Base-by-base conservation (phyloP, 2,113 vertebrate genomes). In the Psittacula cyanocephala region DNA sequence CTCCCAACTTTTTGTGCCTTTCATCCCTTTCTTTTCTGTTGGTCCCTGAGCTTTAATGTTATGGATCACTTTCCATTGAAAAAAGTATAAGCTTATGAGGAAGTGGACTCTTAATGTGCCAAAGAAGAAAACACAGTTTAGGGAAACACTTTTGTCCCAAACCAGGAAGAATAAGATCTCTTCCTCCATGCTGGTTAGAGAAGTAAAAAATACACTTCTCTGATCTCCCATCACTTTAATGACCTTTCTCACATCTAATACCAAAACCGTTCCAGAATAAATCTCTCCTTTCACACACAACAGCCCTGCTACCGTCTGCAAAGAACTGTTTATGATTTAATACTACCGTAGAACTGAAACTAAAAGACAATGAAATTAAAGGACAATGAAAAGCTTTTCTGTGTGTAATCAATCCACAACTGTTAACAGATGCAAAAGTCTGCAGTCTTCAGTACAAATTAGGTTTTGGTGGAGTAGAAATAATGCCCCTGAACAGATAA, bases 341-440 rank as follows among this genome's bases (percentile, higher is more conserved):
- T 80, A 24, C 22, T 81, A 50, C n/a, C 11, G 22, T 13, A 74
- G 59, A 57, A 47, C 14, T 69, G 75, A 87, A 83, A 57, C 25
- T 80, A 69, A 89, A 89, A 80, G 59, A 77, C 72, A 95, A 88
- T 69, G 3, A 93, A 86, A 90, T 83, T 49, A 80, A 65, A 74
- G 46, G 28, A 69, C 47, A 93, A 94, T 77, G 57, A 90, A 94
- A 90, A 93, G 41, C 44, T 86, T 88, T 94, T 77, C 71, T 91
- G 75, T 3, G 49, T 65, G 35, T 69, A 94, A 94, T 88, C 94
- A 86, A 93, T 82, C 41, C 88, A 63, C n/a, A 90, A 5, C 49
- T 44, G 18, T 31, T 91, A 91, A 82, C 53, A 91, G 71, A 88
- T 46, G 53, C 25, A 49, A 82, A 91, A 90, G 43, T 23, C 71